These are phyloP conservation scores for Pecten maximus DNA, from an alignment of 2,888 invertebrate species.

Conservation along the genomic window DNA sequence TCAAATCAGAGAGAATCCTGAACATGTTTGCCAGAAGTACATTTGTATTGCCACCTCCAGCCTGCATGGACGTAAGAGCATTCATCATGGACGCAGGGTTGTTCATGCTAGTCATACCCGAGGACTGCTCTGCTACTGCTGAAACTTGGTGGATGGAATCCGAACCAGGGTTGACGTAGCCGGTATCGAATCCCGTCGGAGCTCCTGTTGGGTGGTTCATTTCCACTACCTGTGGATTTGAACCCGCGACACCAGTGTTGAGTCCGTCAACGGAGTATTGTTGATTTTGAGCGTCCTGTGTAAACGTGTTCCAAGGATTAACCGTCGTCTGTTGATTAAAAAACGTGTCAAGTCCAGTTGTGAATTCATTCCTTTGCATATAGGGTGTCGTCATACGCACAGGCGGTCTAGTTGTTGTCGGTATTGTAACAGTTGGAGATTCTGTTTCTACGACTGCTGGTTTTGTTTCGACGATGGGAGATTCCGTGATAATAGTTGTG, in stretches of 20 bases:
- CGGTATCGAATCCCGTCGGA: not conserved
- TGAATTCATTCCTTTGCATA: not conserved
- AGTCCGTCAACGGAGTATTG: not conserved
- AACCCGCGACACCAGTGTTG: not conserved
- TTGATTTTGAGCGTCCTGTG: not conserved
- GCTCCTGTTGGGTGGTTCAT: not conserved
- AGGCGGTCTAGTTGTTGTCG: not conserved
- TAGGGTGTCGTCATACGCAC: not conserved
- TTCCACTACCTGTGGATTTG: not conserved
- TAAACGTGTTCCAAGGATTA: not conserved
- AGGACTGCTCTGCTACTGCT: not conserved
- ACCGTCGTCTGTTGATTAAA: not conserved
- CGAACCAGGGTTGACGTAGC: not conserved
- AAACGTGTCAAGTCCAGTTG: not conserved
- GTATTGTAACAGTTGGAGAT: not conserved
- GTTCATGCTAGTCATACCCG: not conserved
- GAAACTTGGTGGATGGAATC: not conserved
- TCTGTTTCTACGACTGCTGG: not conserved
- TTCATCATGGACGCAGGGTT: not conserved
- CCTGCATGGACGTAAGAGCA: not conserved
- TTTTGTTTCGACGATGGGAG: not conserved
- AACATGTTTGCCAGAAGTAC: constrained; percentile 48
- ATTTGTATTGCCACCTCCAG: constrained; percentile 31
- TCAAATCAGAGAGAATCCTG: constrained; percentile 48
- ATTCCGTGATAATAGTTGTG: not conserved